Evolutionary conservation across 2,797 vertebrate genomes (phyloP).

Genomic region (Lacerta viridis): DNA sequence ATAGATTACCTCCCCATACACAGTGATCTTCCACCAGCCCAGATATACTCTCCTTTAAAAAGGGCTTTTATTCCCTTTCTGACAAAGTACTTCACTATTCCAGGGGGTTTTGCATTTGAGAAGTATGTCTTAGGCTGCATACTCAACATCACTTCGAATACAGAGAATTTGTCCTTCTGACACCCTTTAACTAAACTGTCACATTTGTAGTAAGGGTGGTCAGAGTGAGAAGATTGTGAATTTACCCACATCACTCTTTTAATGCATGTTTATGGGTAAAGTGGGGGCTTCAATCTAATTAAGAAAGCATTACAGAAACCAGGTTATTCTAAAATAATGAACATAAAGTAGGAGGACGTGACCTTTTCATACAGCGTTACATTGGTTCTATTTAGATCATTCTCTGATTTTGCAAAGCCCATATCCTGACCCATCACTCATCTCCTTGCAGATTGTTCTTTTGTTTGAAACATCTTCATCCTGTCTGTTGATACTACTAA

Average conservation of each 20-base stretch:
- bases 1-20: background rate
- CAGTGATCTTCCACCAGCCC: background rate
- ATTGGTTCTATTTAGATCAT: slow-evolving; percentile 13
- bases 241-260: background rate
- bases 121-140: background rate
- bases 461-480: slow-evolving; percentile 11
- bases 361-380: slow-evolving; percentile 11
- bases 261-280: slow-evolving; percentile 20
- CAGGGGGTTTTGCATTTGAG: slow-evolving; percentile 4
- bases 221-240: background rate
- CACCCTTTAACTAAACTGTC: background rate
- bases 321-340: slow-evolving; percentile 10
- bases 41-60: background rate
- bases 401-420: background rate
- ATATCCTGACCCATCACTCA: slow-evolving; percentile 1
- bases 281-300: background rate
- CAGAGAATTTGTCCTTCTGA: slow-evolving; percentile 4
- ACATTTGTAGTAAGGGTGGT: background rate
- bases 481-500: slow-evolving; percentile 17
- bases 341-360: background rate
- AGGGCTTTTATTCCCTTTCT: slow-evolving; percentile 11
- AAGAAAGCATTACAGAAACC: background rate
- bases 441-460: background rate
- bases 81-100: background rate
- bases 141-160: background rate